phyloP scores from a whole-genome alignment of 2,888 invertebrate species.

The Lepidochrysops patricia region DNA sequence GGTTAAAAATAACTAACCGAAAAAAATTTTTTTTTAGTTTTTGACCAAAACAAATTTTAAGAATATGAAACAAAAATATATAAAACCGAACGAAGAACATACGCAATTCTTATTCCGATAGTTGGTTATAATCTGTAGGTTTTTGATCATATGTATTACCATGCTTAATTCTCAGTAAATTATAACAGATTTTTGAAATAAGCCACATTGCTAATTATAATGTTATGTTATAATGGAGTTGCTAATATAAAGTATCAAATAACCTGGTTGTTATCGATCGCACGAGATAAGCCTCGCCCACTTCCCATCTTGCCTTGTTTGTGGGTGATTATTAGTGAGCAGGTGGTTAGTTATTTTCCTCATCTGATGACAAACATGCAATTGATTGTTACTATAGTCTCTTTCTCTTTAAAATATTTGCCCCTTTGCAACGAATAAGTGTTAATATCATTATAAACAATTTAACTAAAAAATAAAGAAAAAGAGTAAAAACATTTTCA shows the following conservation, averaged over 20 bases:
- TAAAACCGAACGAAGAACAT: too few relatives aligned
- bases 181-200: neutral
- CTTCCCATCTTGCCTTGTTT: slow-evolving; percentile 34
- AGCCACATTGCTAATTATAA: neutral
- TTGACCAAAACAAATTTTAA: too few relatives aligned
- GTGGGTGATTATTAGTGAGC: slow-evolving; percentile 22
- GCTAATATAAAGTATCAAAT: slow-evolving; percentile 35
- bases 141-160: too few relatives aligned
- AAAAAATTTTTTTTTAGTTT: neutral
- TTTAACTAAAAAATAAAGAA: neutral
- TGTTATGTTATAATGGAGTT: slow-evolving; percentile 29
- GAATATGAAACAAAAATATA: too few relatives aligned
- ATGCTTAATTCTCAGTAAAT: neutral
- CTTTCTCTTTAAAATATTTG: neutral
- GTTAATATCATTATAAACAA: too few relatives aligned
- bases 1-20: too few relatives aligned
- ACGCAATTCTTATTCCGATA: too few relatives aligned
- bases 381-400: neutral
- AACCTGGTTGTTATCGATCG: slow-evolving; percentile 33
- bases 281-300: slow-evolving; percentile 45
- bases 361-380: slow-evolving; percentile 14
- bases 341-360: slow-evolving; percentile 22
- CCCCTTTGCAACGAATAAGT: neutral
- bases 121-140: too few relatives aligned
- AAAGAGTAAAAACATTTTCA: too few relatives aligned